Evolutionary conservation across 2,113 vertebrate species (phyloP), one percentile per base, ranked within the genome.

Genomic region (Rhea americana): DNA sequence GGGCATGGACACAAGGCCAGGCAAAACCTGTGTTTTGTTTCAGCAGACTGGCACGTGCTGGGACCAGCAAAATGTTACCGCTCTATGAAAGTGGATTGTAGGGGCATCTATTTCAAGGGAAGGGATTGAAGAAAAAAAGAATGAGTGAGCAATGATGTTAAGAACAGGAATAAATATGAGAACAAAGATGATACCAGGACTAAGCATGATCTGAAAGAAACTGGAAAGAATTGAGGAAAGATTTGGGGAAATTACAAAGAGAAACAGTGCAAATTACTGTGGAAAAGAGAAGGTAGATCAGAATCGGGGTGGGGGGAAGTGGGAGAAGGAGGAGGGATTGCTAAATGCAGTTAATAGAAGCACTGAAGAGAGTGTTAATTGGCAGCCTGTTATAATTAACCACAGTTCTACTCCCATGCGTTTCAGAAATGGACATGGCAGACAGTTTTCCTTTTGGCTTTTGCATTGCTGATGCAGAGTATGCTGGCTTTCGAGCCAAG

Each of bases 301-400:
- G 75, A 79, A 82, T 72, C 24, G 8, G 82, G 71, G 35, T 35
- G 35, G 41, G 79, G 80, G 75, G 78, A 59, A 90, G 48, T 55
- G 58, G 62, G 85, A 85, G 63, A 28, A 76, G 76, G 76, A 86
- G 91, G 59, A 89, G 75, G 75, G 0, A 41, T 83, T 62, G 43
- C 39, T 26, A 4, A 51, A 37, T 48, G 47, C 80, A 50, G 85
- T 87, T 94, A 82, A 72, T 77, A 75, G 68, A 51, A 61, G 41
- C 35, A 63, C 61, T 4, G 2, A 83, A 53, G 89, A 70, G 75
- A 89, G 19, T 84, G 84, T 89, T 85, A 92, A 80, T 93, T 95
- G 59, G 55, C 87, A 90, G 25, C 53, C 11, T 70, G 58, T 90
- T 94, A 79, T 55, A 66, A 73, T 90, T 93, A 90, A 50, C 39